These are phyloP conservation scores for Lipophrys pholis DNA, from an alignment of 2,113 vertebrate species.

Conservation along the genomic window DNA sequence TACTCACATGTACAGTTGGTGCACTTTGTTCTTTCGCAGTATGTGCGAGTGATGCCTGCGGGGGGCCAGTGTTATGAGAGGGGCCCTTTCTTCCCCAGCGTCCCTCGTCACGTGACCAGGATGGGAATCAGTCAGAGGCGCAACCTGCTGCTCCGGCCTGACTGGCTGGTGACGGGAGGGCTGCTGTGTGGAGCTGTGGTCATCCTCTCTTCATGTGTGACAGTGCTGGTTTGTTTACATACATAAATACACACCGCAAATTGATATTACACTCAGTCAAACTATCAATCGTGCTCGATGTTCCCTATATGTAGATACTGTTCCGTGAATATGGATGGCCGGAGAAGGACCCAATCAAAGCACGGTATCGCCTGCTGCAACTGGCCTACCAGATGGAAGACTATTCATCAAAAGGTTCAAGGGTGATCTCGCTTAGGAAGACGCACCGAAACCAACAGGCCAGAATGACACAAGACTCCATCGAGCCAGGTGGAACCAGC, in stretches of 20 bases:
- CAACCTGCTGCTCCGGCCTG: constrained; percentile 79
- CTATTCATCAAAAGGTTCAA: constrained; percentile 84
- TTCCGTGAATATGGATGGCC: constrained; percentile 86
- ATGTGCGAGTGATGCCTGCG: constrained; percentile 84
- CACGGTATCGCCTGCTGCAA: constrained; percentile 83
- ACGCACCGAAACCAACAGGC: constrained; percentile 78
- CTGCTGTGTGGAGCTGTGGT: constrained; percentile 77
- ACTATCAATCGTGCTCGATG: constrained; percentile 7
- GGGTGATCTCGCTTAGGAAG: constrained; percentile 74
- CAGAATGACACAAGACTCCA: constrained; percentile 57
- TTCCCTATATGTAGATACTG: constrained; percentile 73
- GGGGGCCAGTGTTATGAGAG: constrained; percentile 88
- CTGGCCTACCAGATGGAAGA: constrained; percentile 83
- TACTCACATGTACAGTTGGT: too few relatives aligned
- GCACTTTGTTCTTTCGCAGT: constrained; percentile 74
- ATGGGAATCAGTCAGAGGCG: constrained; percentile 82
- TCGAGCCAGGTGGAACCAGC: constrained; percentile 68
- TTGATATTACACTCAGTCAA: neutral
- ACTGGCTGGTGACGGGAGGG: constrained; percentile 85
- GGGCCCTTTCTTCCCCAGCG: constrained; percentile 86
- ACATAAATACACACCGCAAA: neutral
- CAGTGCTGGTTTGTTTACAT: constrained; percentile 80
- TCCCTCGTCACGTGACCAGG: constrained; percentile 83
- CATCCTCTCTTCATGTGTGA: constrained; percentile 81
- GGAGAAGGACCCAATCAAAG: constrained; percentile 67